These are phyloP conservation scores for Aurelia aurita DNA, from an alignment of 30 jellyfish, hydroid and myxozoan genomes.

Conservation along the genomic window DNA sequence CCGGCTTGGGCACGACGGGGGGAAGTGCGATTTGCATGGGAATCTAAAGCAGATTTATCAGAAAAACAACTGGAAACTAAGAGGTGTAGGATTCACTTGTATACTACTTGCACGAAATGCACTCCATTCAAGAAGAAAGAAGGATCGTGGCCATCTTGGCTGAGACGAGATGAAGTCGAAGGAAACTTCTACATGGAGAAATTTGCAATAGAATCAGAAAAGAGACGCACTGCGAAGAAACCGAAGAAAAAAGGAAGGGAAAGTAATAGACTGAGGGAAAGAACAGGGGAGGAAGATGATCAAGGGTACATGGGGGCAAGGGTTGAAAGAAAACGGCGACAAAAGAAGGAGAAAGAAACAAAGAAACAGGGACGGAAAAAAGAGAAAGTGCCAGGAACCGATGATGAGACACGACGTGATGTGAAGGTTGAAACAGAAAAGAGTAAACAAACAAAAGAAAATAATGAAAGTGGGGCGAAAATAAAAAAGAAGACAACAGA, in stretches of 20 bases:
- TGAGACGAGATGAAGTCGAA: conserved; percentile 22
- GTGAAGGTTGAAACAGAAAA: too few relatives aligned
- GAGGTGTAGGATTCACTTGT: conserved; percentile 47
- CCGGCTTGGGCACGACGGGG: conserved; percentile 70
- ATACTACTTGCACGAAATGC: conserved; percentile 19
- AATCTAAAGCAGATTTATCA: background rate
- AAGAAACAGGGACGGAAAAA: too few relatives aligned
- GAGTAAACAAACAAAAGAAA: too few relatives aligned
- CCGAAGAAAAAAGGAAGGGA: background rate
- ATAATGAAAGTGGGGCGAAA: too few relatives aligned
- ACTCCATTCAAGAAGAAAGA: conserved; percentile 28
- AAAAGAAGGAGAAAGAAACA: too few relatives aligned
- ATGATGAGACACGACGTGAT: too few relatives aligned
- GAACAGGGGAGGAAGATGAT: background rate
- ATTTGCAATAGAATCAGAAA: background rate
- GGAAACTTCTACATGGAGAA: background rate
- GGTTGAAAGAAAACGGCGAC: background rate
- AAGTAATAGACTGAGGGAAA: background rate
- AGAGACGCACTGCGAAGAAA: background rate
- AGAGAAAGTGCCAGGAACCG: too few relatives aligned
- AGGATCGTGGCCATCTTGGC: conserved; percentile 60
- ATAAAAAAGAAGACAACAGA: too few relatives aligned
- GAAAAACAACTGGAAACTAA: background rate
- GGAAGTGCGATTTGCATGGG: conserved; percentile 48
- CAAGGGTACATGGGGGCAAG: too few relatives aligned